A percentile compares a stretch with the other conserved stretches of the same genome.
Conservation (phyloP, 2,797 vertebrate genomes). For the Tinamus major region DNA sequence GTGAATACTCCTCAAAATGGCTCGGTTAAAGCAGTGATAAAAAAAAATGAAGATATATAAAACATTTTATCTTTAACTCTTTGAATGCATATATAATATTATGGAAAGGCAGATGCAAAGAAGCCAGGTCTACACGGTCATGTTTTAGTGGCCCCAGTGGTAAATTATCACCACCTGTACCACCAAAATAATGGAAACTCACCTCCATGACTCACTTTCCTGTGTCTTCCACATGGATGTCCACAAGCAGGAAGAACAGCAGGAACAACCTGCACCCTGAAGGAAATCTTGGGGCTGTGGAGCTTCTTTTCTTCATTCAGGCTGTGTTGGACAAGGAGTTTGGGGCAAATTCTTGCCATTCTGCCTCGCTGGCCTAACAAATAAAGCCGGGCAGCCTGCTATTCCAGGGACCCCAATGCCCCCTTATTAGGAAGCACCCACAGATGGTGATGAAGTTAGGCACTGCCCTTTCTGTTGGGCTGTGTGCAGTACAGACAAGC, state of each 20-base stretch:
- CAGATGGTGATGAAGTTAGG: accelerated
- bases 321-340: background rate
- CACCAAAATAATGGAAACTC: background rate
- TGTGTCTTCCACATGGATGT: background rate
- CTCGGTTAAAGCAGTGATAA: background rate
- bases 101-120: background rate
- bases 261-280: background rate
- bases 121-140: background rate
- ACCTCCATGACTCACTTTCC: background rate
- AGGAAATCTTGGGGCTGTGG: background rate
- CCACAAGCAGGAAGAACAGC: background rate
- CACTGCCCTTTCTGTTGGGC: background rate
- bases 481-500: background rate
- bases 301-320: background rate
- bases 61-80: background rate
- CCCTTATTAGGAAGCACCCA: background rate
- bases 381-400: background rate
- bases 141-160: too few species aligned
- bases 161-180: background rate
- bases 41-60: accelerated
- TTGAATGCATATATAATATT: accelerated
- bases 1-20: background rate
- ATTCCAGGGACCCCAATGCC: background rate
- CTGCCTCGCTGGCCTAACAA: background rate
- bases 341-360: background rate